These are phyloP conservation scores for Agrotis clavis DNA, from an alignment of 2,888 invertebrate species.

Conservation along the genomic window DNA sequence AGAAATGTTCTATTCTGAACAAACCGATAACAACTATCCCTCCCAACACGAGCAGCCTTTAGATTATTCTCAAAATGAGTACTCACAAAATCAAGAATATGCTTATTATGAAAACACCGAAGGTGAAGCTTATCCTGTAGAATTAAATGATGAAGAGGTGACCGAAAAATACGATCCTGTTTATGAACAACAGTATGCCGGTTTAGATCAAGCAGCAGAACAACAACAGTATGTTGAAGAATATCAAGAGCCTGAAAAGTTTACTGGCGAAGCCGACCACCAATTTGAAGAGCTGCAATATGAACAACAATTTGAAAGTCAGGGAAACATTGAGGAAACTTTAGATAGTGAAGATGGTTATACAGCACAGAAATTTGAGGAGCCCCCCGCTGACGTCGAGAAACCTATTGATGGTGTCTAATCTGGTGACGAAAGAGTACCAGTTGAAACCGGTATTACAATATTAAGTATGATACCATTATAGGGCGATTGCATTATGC, in stretches of 20 bases:
- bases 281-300: slow-evolving; percentile 57
- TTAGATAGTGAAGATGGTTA: slow-evolving; percentile 76
- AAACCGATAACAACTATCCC: slow-evolving; percentile 64
- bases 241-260: slow-evolving; percentile 30
- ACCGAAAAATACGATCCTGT: slow-evolving; percentile 79
- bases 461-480: background rate
- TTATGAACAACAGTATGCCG: slow-evolving; percentile 80
- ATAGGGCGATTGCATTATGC: background rate
- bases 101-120: slow-evolving; percentile 76
- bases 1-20: slow-evolving; percentile 81
- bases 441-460: slow-evolving; percentile 4
- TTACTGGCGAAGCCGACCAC: slow-evolving; percentile 29
- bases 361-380: background rate
- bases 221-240: slow-evolving; percentile 53
- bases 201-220: slow-evolving; percentile 56
- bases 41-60: slow-evolving; percentile 64
- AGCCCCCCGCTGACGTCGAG: background rate
- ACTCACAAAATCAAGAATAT: slow-evolving; percentile 72
- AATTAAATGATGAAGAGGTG: slow-evolving; percentile 78
- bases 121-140: slow-evolving; percentile 68
- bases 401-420: background rate
- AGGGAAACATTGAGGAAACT: slow-evolving; percentile 70
- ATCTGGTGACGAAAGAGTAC: slow-evolving; percentile 2
- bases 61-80: slow-evolving; percentile 65
- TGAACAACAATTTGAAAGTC: slow-evolving; percentile 65